Base-by-base conservation (phyloP, 2,888 invertebrate genomes). In the Pseudococcus longispinus region DNA sequence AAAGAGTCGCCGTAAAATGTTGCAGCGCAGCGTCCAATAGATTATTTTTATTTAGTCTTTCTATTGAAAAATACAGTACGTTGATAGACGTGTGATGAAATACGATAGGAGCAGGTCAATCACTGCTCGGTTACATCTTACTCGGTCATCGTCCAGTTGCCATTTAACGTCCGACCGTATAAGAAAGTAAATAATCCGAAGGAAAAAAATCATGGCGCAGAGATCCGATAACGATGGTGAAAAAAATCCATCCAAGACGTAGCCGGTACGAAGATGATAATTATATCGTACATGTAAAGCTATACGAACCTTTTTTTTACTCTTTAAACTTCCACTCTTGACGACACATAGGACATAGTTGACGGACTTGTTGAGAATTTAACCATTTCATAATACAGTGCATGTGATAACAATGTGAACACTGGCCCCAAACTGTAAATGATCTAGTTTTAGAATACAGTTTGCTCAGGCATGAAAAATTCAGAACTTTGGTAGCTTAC, bases 351-450 rank as follows among this genome's bases (percentile, higher is more conserved):
- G 96, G 96, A 90, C 96, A 96, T 92, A 95, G 94, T 90, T 96
- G 96, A 91, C 95, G 95, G 89, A 94, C 93, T 89, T 95, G 95
- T 91, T 96, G 96, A 23, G 98, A 96, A 91, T 98, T 97, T 84
- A 99, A 93, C 99, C 99, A 99, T 93, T 99, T 99, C 91, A 98
- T 97, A 90, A 99, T 99, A 92, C 99, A 99, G 91, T 99, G 99
- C 92, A 98, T 98, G 91, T 99, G 99, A 92, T 99, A 99, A 92
- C 98, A 98, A 92, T 99, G 99, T 11, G 98, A 97, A 91, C 99
- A 99, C 90, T 96, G 96, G 88, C 99, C 99, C 97, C 98, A 98
- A 89, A 98, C 98, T 93, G 91, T 4, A 87, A 87, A 42, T 3
- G 70, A 23, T 84, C 65, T 11, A 26, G 26, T 4, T n/a, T 84